A percentile compares a stretch with the other conserved stretches of the same genome.
Conservation (phyloP, 2,888 invertebrate species). For the Chloroclysta siterata region DNA sequence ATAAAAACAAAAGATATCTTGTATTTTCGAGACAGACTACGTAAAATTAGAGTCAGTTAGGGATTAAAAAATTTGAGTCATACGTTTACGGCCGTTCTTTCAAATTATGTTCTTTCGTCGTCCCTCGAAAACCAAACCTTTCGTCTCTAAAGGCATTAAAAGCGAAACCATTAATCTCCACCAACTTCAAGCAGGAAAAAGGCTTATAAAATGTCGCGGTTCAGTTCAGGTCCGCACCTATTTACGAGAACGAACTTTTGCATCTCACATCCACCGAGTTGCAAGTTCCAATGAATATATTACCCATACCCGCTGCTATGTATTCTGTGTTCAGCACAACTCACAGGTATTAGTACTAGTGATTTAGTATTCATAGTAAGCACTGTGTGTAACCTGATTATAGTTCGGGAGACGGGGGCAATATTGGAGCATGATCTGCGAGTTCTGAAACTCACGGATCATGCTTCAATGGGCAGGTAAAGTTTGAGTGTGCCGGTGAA, state of each 20-base stretch:
- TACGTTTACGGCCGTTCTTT: not conserved
- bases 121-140: not conserved
- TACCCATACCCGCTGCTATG: slow-evolving; percentile 50
- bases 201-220: slow-evolving; percentile 5
- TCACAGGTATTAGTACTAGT: slow-evolving; percentile 46
- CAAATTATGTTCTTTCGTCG: not conserved
- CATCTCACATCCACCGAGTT: slow-evolving; percentile 56
- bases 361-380: slow-evolving; percentile 69
- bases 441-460: slow-evolving; percentile 10
- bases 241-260: slow-evolving; percentile 48
- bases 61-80: too few relatives aligned
- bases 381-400: slow-evolving; percentile 55
- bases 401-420: slow-evolving; percentile 36
- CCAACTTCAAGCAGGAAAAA: slow-evolving; percentile 3
- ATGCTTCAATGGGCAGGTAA: slow-evolving; percentile 25
- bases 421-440: slow-evolving; percentile 42
- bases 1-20: too few relatives aligned
- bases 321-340: slow-evolving; percentile 39
- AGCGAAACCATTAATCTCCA: slow-evolving; percentile 7
- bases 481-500: slow-evolving; percentile 22
- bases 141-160: slow-evolving; percentile 4
- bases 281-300: slow-evolving; percentile 76
- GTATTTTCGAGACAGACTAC: too few relatives aligned
- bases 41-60: too few relatives aligned
- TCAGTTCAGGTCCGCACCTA: not conserved